Evolutionary conservation across 2,888 invertebrate species (phyloP).

Genomic region (Craniophora ligustri): DNA sequence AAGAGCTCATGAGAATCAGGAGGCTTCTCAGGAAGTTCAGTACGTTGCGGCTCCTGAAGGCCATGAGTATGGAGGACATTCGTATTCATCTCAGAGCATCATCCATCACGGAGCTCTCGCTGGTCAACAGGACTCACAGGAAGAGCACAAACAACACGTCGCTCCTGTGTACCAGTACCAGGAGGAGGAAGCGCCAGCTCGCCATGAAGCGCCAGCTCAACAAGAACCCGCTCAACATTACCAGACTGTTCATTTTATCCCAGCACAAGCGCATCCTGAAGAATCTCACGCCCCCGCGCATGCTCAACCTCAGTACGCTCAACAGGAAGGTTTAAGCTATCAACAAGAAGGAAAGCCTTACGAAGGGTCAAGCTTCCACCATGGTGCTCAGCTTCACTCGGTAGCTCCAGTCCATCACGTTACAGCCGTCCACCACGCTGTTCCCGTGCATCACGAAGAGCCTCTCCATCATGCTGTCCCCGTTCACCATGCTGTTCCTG

Average conservation of each 20-base stretch:
- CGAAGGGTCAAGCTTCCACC: slow-evolving; percentile 28
- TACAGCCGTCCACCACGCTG: not conserved
- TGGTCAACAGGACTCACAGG: slow-evolving; percentile 67
- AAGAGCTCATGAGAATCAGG: slow-evolving; percentile 63
- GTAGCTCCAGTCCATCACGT: slow-evolving; percentile 16
- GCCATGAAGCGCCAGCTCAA: slow-evolving; percentile 42
- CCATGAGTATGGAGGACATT: slow-evolving; percentile 58
- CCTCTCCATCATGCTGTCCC: slow-evolving; percentile 2
- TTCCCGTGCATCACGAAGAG: not conserved
- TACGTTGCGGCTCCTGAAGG: slow-evolving; percentile 44
- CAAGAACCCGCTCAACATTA: slow-evolving; percentile 48
- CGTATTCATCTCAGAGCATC: slow-evolving; percentile 71
- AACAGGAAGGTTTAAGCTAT: slow-evolving; percentile 44
- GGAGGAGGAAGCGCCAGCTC: slow-evolving; percentile 55
- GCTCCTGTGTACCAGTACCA: slow-evolving; percentile 71
- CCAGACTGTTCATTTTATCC: slow-evolving; percentile 50
- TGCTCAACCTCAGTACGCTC: slow-evolving; percentile 40
- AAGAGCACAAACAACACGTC: slow-evolving; percentile 63
- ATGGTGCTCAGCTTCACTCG: slow-evolving; percentile 33
- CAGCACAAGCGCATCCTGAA: slow-evolving; percentile 62
- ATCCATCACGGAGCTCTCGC: slow-evolving; percentile 65
- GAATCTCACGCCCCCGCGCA: slow-evolving; percentile 22
- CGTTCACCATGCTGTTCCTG: not conserved
- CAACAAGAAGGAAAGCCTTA: slow-evolving; percentile 34
- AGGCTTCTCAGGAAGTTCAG: slow-evolving; percentile 30